Evolutionary conservation across 2,888 invertebrate genomes (phyloP).

Genomic region (Diarsia rubi): DNA sequence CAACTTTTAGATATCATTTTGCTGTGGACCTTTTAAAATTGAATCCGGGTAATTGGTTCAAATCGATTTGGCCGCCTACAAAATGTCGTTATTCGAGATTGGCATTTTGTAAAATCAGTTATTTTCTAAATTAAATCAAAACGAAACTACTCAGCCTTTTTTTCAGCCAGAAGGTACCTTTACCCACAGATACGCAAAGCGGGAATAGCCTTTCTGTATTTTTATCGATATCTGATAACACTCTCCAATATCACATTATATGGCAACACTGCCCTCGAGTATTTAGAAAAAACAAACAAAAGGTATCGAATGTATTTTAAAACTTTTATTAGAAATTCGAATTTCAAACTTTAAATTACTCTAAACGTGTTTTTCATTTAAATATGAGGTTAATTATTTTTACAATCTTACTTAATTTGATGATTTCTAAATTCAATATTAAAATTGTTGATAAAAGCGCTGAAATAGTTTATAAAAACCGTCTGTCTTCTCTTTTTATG

Average conservation of each 20-base stretch:
- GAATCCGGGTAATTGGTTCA: constrained; percentile 8
- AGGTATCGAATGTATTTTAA: not conserved
- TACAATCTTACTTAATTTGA: not conserved
- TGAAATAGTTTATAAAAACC: not conserved
- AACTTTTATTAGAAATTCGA: not conserved
- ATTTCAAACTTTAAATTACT: not conserved
- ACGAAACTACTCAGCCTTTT: not conserved
- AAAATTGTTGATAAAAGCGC: not conserved
- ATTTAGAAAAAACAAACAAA: not conserved
- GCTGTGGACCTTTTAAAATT: constrained; percentile 5
- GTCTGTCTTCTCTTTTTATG: not conserved
- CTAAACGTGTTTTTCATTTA: not conserved
- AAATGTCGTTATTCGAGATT: constrained; percentile 20
- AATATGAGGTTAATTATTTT: not conserved
- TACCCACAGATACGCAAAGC: not conserved
- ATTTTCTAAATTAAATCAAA: constrained; percentile 13
- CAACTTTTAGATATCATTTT: constrained; percentile 1
- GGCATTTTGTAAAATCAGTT: constrained; percentile 5
- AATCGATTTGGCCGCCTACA: constrained; percentile 1
- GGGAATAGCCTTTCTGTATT: not conserved
- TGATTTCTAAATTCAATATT: not conserved
- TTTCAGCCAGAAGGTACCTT: not conserved
- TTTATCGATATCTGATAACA: not conserved
- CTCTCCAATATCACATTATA: not conserved
- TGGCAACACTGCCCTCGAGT: not conserved